Percentiles rank a stretch among this genome's conserved stretches.
These are phyloP conservation scores for Drosophila ogumai DNA, from an alignment of 1,140 invertebrate species.

Conservation along the genomic window DNA sequence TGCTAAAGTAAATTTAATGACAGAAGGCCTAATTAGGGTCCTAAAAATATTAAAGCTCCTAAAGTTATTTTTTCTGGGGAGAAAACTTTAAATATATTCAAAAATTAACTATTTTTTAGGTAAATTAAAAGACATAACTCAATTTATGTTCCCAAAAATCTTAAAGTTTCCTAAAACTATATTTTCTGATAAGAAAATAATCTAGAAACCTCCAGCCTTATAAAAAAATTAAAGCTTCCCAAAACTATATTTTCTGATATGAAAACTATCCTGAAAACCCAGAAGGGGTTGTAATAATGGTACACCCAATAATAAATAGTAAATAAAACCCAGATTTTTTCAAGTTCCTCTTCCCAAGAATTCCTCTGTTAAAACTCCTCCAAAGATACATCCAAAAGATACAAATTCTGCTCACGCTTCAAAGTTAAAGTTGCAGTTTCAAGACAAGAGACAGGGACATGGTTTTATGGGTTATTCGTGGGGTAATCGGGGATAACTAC, in stretches of 20 bases:
- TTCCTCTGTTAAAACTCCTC: neutral
- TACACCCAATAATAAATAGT: neutral
- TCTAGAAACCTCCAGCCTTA: too few species aligned
- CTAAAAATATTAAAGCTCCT: neutral
- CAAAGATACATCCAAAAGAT: neutral
- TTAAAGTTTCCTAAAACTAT: too few species aligned
- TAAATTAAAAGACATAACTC: too few species aligned
- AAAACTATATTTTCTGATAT: neutral
- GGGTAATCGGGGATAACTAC: constrained; percentile 71
- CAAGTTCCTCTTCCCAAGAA: too few species aligned
- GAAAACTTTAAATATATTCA: too few species aligned
- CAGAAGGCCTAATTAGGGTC: neutral
- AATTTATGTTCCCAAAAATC: neutral
- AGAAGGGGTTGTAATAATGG: too few species aligned
- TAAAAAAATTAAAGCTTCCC: too few species aligned
- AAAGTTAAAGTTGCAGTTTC: constrained; percentile 31
- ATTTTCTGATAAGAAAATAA: too few species aligned
- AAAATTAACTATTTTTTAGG: too few species aligned
- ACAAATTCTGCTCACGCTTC: constrained; percentile 6
- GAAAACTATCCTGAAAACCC: neutral
- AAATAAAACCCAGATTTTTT: too few species aligned
- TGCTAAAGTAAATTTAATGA: neutral
- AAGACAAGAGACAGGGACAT: constrained; percentile 29
- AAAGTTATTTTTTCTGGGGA: too few species aligned
- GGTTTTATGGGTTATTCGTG: constrained; percentile 1